Evolutionary conservation across 2,113 vertebrate species (phyloP), one percentile per base, ranked within the genome.

Genomic region (Tiliqua scincoides): DNA sequence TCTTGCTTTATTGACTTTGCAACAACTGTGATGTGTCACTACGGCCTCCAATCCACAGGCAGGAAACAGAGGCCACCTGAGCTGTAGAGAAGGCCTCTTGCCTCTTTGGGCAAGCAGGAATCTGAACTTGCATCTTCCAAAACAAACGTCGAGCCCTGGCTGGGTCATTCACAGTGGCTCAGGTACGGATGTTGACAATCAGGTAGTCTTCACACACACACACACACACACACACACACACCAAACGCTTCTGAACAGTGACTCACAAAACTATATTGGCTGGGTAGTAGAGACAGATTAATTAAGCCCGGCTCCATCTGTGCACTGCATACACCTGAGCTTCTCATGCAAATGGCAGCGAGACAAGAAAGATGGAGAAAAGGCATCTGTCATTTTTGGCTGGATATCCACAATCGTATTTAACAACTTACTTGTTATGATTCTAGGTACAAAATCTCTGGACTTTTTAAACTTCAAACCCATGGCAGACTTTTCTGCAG

Each of bases 321-420:
- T 17, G 37, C 23, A 25, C 25, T 2, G 27, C n/a, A 30, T 62
- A 74, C 43, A 80, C 68, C 70, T 72, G 68, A 68, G 76, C 35
- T 79, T 27, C 35, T 74, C 25, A 27, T 79, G 61, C 9, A 3
- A 40, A n/a, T 32, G 61, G 35, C 70, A 12, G 20, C 9, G 27
- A 23, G 61, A 68, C 76, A 84, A 67, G 32, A 3, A 73, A 79
- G 76, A 88, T 20, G 11, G 43, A 27, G 70, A 84, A 54, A 86
- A 74, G 68, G 71, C 76, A 88, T 79, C 76, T 88, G 82, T 84
- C 67, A 68, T 67, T 80, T 79, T 80, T 83, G 82, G 76, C 82
- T n/a, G 23, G 30, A 63, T 73, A 20, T 23, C 25, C 30, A 79
- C 43, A 32, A 48, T 40, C 37, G 4, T 15, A 73, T 84, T 88